Percentiles rank a stretch among this genome's conserved stretches.
phyloP scores from a whole-genome alignment of 1,140 invertebrate species.

The Drosophila melanica region DNA sequence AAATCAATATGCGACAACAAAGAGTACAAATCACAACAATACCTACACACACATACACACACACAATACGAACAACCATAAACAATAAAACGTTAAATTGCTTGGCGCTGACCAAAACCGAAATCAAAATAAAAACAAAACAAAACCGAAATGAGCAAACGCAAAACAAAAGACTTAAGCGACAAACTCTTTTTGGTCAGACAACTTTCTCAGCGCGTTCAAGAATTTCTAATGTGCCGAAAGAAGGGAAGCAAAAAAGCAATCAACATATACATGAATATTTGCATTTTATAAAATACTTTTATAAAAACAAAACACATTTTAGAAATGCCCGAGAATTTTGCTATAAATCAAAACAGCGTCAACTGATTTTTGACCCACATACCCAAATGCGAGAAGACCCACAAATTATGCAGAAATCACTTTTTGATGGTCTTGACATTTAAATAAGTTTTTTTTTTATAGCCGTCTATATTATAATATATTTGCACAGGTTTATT shows the following conservation, averaged over 20 bases:
- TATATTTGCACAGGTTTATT: slow-evolving; percentile 14
- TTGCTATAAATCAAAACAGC: slow-evolving; percentile 30
- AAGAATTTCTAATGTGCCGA: slow-evolving; percentile 34
- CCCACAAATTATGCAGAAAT: slow-evolving; percentile 65
- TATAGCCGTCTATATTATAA: background rate
- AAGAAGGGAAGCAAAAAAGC: background rate
- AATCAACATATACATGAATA: slow-evolving; percentile 33
- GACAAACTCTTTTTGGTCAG: slow-evolving; percentile 65
- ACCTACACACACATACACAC: slow-evolving; percentile 15
- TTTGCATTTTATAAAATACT: slow-evolving; percentile 40
- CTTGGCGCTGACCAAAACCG: slow-evolving; percentile 49
- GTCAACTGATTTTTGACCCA: slow-evolving; percentile 28
- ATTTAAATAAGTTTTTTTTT: slow-evolving; percentile 17
- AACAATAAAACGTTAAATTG: slow-evolving; percentile 63
- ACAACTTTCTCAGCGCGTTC: slow-evolving; percentile 60
- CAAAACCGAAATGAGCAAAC: slow-evolving; percentile 8
- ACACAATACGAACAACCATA: slow-evolving; percentile 21
- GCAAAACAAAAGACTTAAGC: slow-evolving; percentile 74
- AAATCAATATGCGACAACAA: slow-evolving; percentile 42
- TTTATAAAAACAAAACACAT: slow-evolving; percentile 8
- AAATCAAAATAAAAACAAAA: slow-evolving; percentile 36
- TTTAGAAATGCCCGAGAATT: slow-evolving; percentile 29
- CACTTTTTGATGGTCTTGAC: slow-evolving; percentile 28
- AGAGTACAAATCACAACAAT: slow-evolving; percentile 32
- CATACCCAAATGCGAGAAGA: slow-evolving; percentile 36